phyloP scores from a whole-genome alignment of 2,888 invertebrate species.

The Endotricha flammealis region DNA sequence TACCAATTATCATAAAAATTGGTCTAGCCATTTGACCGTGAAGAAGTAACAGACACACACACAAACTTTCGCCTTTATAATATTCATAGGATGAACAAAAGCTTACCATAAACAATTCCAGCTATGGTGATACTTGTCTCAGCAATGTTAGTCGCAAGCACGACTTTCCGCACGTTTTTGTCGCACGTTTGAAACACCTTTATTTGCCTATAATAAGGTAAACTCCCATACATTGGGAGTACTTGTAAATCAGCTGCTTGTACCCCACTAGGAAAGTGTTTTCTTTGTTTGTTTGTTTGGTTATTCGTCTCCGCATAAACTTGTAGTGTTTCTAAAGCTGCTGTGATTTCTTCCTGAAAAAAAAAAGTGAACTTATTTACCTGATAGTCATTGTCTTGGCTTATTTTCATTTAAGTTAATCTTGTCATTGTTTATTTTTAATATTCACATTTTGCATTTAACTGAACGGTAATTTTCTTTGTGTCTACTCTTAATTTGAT shows the following conservation, averaged over 20 bases:
- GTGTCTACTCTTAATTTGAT: too few relatives aligned
- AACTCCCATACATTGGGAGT: slow-evolving; percentile 94
- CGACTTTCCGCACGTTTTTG: slow-evolving; percentile 88
- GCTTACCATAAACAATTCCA: slow-evolving; percentile 91
- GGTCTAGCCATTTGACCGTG: too few relatives aligned
- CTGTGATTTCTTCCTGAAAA: slow-evolving; percentile 90
- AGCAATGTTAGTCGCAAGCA: slow-evolving; percentile 97
- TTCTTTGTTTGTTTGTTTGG: slow-evolving; percentile 66
- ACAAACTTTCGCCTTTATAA: too few relatives aligned
- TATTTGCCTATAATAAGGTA: slow-evolving; percentile 76
- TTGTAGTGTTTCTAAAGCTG: slow-evolving; percentile 82
- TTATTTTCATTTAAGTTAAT: too few relatives aligned
- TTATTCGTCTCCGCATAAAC: slow-evolving; percentile 76
- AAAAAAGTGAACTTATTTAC: too few relatives aligned
- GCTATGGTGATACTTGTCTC: slow-evolving; percentile 98
- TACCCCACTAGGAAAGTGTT: slow-evolving; percentile 52
- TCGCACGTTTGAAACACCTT: slow-evolving; percentile 87
- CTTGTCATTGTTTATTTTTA: too few relatives aligned
- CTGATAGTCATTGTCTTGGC: too few relatives aligned
- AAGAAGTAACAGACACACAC: too few relatives aligned
- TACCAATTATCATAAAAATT: too few relatives aligned
- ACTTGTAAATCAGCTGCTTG: slow-evolving; percentile 77
- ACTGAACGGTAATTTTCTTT: too few relatives aligned
- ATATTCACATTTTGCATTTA: too few relatives aligned
- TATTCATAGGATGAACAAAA: too few relatives aligned